Evolutionary conservation across 2,797 vertebrate species (phyloP).

Genomic region (Phalanger gymnotis): DNA sequence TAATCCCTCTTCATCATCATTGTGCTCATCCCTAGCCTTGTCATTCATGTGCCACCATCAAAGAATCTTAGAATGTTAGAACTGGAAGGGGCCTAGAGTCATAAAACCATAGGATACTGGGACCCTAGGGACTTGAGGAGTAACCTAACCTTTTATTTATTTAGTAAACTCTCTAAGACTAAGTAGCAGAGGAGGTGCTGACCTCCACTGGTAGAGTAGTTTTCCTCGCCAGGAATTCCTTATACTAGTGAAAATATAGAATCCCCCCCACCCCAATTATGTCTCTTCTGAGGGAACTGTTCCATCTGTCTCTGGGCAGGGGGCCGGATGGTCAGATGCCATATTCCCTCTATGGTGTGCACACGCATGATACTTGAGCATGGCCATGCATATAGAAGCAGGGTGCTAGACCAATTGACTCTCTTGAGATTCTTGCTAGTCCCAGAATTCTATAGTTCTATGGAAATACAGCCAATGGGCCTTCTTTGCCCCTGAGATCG

Average conservation of each 20-base stretch:
- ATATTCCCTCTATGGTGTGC: neutral
- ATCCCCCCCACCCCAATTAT: neutral
- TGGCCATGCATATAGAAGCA: neutral
- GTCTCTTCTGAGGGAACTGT: neutral
- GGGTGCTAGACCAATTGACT: neutral
- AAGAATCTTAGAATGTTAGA: neutral
- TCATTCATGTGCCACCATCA: neutral
- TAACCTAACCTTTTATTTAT: neutral
- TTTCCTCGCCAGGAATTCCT: neutral
- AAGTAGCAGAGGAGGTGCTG: neutral
- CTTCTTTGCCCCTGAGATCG: fast-evolving
- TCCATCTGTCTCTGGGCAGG: neutral
- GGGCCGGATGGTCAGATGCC: neutral
- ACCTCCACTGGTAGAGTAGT: neutral
- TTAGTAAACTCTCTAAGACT: neutral
- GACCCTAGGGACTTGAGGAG: neutral
- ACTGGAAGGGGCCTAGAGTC: too few relatives aligned
- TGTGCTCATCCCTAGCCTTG: neutral
- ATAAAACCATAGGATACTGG: neutral
- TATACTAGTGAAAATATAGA: neutral
- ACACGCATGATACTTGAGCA: neutral
- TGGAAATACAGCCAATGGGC: fast-evolving
- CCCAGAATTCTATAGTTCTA: neutral
- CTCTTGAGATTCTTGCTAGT: neutral
- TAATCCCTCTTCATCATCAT: neutral